Evolutionary conservation across 2,888 invertebrate genomes (phyloP).

Genomic region (Cylindroiulus punctatus): DNA sequence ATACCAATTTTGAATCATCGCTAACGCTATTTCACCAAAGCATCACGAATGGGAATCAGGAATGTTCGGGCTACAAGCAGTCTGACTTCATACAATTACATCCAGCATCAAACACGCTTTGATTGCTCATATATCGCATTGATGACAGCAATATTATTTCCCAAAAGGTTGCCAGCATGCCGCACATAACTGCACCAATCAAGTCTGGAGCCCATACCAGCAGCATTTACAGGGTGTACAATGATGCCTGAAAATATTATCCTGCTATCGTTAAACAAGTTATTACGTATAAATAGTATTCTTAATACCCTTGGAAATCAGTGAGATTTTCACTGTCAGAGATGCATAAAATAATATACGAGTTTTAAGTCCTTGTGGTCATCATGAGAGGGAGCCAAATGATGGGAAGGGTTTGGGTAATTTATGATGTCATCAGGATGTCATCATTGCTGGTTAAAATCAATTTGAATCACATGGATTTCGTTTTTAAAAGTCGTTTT

Average conservation of each 20-base stretch:
- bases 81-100: constrained; percentile 43
- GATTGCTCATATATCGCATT: constrained; percentile 45
- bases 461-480: too few relatives aligned
- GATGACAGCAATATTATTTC: constrained; percentile 43
- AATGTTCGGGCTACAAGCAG: neutral
- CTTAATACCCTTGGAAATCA: too few relatives aligned
- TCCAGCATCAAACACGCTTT: constrained; percentile 39
- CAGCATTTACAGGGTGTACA: neutral
- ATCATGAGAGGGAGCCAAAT: too few relatives aligned
- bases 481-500: too few relatives aligned
- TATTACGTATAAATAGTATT: too few relatives aligned
- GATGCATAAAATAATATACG: too few relatives aligned
- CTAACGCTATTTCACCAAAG: neutral
- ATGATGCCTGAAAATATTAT: neutral
- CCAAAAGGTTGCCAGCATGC: constrained; percentile 37
- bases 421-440: too few relatives aligned
- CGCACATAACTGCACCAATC: neutral
- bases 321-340: too few relatives aligned
- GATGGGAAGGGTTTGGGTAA: too few relatives aligned
- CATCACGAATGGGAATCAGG: constrained; percentile 23
- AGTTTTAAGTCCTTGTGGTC: too few relatives aligned
- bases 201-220: neutral
- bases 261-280: too few relatives aligned
- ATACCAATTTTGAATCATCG: neutral
- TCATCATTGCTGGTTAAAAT: too few relatives aligned